A percentile compares a stretch with the other conserved stretches of the same genome.
Evolutionary conservation across 2,888 invertebrate species (phyloP).

Genomic region (Stenotaenia linearis): DNA sequence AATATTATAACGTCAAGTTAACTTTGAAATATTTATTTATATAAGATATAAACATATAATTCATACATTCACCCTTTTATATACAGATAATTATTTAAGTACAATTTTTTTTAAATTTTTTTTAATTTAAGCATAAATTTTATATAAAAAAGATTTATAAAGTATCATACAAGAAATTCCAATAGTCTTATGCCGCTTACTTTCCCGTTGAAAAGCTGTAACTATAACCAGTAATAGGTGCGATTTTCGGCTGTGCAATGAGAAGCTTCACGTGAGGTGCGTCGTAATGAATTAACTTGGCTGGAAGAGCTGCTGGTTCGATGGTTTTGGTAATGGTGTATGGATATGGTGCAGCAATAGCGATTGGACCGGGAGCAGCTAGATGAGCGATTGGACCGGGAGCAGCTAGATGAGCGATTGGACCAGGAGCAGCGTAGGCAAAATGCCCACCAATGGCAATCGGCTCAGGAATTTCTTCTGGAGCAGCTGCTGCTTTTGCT

Average conservation of each 20-base stretch:
- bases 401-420: no score
- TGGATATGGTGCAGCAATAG: no score
- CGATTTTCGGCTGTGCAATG: background rate
- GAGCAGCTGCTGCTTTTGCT: slow-evolving; percentile 12
- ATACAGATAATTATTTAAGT: no score
- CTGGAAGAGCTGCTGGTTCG: background rate
- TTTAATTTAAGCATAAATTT: no score
- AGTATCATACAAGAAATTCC: background rate
- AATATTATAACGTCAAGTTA: no score
- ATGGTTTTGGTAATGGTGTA: background rate
- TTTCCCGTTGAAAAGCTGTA: background rate
- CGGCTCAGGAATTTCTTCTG: background rate
- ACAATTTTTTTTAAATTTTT: no score
- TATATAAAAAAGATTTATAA: no score
- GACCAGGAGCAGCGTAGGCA: background rate
- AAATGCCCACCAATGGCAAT: background rate
- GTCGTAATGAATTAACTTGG: background rate
- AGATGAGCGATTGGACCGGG: no score
- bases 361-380: no score
- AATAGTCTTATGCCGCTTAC: background rate
- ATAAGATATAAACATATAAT: no score
- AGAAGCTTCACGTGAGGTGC: background rate
- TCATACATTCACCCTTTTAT: no score
- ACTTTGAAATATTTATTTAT: no score
- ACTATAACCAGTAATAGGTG: background rate